A percentile compares a stretch with the other conserved stretches of the same genome.
Conservation (phyloP, 2,888 invertebrate genomes). For the Drosophila quinaria region DNA sequence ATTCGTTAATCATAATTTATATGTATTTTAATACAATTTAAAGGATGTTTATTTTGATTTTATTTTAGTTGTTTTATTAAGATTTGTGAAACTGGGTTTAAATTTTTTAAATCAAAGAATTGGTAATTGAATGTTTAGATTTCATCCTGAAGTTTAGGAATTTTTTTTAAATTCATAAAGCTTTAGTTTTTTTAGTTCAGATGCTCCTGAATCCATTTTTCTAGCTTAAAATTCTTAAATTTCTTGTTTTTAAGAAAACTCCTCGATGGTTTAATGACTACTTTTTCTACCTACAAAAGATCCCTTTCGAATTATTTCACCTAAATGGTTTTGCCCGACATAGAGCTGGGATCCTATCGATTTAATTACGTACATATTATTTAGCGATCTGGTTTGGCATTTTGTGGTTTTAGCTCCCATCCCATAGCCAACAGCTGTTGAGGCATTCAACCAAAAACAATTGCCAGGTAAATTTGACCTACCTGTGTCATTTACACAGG, state of each 20-base stretch:
- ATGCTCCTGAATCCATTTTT: too few relatives aligned
- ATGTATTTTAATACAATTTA: too few relatives aligned
- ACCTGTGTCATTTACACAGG: conserved; percentile 75
- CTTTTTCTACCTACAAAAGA: not conserved
- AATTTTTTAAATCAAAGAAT: not conserved
- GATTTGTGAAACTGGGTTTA: too few relatives aligned
- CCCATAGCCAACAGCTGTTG: conserved; percentile 25
- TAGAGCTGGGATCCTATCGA: conserved; percentile 16
- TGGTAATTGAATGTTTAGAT: too few relatives aligned
- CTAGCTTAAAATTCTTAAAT: too few relatives aligned
- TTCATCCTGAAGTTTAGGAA: too few relatives aligned
- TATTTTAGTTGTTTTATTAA: too few relatives aligned
- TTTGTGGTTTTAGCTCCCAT: conserved; percentile 8
- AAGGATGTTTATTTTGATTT: not conserved
- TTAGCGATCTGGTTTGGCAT: conserved; percentile 27
- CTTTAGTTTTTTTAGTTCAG: too few relatives aligned
- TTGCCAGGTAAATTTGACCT: conserved; percentile 63
- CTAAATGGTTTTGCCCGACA: conserved; percentile 6
- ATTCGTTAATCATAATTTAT: too few relatives aligned
- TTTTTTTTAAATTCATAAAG: too few relatives aligned
- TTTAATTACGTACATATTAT: conserved; percentile 35
- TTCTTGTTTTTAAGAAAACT: not conserved
- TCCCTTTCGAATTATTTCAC: not conserved
- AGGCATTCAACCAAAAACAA: conserved; percentile 9
- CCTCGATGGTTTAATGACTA: not conserved